phyloP scores from a whole-genome alignment of 1,140 invertebrate genomes.

The Eriosoma lanigerum region DNA sequence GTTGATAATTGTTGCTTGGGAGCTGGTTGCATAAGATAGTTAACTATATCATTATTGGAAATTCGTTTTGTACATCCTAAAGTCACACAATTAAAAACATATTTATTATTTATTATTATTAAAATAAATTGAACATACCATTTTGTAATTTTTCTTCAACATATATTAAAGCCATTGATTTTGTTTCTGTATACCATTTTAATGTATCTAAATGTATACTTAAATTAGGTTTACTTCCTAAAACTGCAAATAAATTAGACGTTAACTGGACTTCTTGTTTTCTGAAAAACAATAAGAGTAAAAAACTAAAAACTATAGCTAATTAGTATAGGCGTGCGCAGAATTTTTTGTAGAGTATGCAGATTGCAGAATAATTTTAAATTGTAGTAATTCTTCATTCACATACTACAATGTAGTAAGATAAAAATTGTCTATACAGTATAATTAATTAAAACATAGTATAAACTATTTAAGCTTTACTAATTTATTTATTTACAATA shows the following conservation, averaged over 20 bases:
- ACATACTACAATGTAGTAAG: too few relatives aligned
- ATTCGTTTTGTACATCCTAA: conserved; percentile 68
- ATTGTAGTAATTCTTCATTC: too few relatives aligned
- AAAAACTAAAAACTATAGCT: neutral
- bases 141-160: conserved; percentile 70
- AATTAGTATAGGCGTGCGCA: too few relatives aligned
- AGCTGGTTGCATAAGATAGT: conserved; percentile 68
- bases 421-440: too few relatives aligned
- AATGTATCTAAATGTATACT: conserved; percentile 75
- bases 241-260: conserved; percentile 66
- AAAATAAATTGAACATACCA: conserved; percentile 65
- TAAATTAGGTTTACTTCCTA: conserved; percentile 83
- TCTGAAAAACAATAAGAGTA: conserved; percentile 58
- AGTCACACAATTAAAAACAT: conserved; percentile 62
- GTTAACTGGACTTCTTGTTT: conserved; percentile 74
- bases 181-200: conserved; percentile 72
- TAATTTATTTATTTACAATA: too few relatives aligned
- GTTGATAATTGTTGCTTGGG: conserved; percentile 71
- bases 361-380: too few relatives aligned
- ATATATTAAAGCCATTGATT: conserved; percentile 77
- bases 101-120: neutral
- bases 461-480: too few relatives aligned
- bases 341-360: too few relatives aligned
- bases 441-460: too few relatives aligned
- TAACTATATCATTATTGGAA: conserved; percentile 71